A percentile compares a stretch with the other conserved stretches of the same genome.
Evolutionary conservation across 2,888 invertebrate genomes (phyloP).

Genomic region (Melolontha melolontha): DNA sequence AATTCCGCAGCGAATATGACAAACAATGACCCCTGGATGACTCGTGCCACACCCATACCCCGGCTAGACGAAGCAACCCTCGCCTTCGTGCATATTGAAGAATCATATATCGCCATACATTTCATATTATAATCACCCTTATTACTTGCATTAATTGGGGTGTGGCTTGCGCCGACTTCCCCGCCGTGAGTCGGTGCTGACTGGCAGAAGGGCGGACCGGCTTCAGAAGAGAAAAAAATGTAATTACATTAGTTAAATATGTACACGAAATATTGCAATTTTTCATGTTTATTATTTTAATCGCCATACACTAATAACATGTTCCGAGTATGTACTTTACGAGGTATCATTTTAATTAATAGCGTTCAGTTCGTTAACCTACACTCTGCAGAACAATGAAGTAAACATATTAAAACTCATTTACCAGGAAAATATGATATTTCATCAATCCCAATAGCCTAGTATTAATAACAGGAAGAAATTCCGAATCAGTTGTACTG

Average conservation of each 20-base stretch:
- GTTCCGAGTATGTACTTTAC: too few relatives aligned
- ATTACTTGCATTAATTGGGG: conserved; percentile 60
- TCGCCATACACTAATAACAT: too few relatives aligned
- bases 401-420: too few relatives aligned
- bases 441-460: too few relatives aligned
- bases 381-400: too few relatives aligned
- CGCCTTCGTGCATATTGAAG: conserved; percentile 5
- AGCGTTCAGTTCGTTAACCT: too few relatives aligned
- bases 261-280: conserved; percentile 24
- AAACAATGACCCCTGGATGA: conserved; percentile 9
- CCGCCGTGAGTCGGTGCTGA: background rate
- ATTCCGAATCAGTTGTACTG: too few relatives aligned
- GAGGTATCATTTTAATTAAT: too few relatives aligned
- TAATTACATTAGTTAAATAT: conserved; percentile 11
- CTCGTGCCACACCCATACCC: conserved; percentile 1
- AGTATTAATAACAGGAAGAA: too few relatives aligned
- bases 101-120: conserved; percentile 56
- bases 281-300: conserved; percentile 5
- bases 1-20: conserved; percentile 17
- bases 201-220: background rate
- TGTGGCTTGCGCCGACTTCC: conserved; percentile 50
- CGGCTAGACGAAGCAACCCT: conserved; percentile 6
- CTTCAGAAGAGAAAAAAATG: background rate
- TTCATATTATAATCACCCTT: conserved; percentile 61
- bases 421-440: too few relatives aligned